Evolutionary conservation across 2,797 vertebrate species (phyloP), one percentile per base, ranked within the genome.

Genomic region (Setipinna tenuifilis): DNA sequence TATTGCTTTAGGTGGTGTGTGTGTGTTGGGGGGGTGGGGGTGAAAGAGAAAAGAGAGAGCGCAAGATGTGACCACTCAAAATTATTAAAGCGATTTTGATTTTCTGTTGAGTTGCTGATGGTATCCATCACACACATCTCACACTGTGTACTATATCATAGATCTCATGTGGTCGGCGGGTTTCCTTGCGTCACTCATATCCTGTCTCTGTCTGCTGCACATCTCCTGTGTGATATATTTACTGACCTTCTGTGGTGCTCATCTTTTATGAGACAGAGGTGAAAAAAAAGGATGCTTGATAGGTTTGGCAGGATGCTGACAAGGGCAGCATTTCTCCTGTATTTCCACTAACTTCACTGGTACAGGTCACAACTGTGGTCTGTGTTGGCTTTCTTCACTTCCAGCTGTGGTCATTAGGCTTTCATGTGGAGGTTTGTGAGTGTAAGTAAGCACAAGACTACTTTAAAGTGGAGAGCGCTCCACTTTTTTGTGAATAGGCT

Each of bases 181-280:
- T 12, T 28, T 31, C 28, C 28, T 17, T 35, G 25, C 16, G 16
- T 35, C 65, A 16, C 65, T 71, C 68, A 41, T 41, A 41, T 41
- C 35, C 28, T 28, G 25, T 17, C 68, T 71, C 68, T 71, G 28
- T 6, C 6, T 0, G 68, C 68, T 35, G 58, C 5, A 6, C 11
- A 7, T n/a, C 5, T 21, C 58, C 19, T 0, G 58, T 59, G 58
- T 59, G 58, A 59, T 59, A 7, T 59, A 59, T 59, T 19, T 19
- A 59, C 58, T 6, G 68, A 35, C 11, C 31, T 71, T 35, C 68
- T 35, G 28, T 28, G 5, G 28, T 28, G 4, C 68, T 71, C 28
- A 71, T 31, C 68, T 35, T 71, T 35, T 16, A 31, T 71, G 68
- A 71, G 68, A 71, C 17, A 35, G 68, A 71, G 68, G 68, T 71